These are phyloP conservation scores for Calephelis perditalis DNA, from an alignment of 2,888 invertebrate species.

Conservation along the genomic window DNA sequence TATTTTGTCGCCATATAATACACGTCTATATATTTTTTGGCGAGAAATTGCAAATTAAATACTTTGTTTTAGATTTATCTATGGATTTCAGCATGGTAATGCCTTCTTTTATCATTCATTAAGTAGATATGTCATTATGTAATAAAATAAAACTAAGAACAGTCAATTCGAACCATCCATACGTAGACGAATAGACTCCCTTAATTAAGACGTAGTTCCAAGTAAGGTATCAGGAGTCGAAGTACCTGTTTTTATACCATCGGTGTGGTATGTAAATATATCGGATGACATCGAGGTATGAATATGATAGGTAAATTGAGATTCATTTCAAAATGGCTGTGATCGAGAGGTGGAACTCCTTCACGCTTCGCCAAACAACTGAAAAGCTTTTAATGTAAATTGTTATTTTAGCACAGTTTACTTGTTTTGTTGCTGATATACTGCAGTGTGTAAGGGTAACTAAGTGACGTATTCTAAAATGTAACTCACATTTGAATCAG, in stretches of 20 bases:
- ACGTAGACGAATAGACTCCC: constrained; percentile 1
- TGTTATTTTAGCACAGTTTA: constrained; percentile 9
- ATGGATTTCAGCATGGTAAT: too few relatives aligned
- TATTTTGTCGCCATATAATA: too few relatives aligned
- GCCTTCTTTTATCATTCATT: too few relatives aligned
- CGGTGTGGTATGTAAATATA: constrained; percentile 18
- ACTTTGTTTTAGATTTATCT: too few relatives aligned
- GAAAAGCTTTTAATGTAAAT: constrained; percentile 11
- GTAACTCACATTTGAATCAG: too few relatives aligned
- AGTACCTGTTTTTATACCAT: constrained; percentile 13
- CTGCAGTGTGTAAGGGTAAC: neutral
- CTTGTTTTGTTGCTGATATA: neutral
- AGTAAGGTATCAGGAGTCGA: constrained; percentile 8
- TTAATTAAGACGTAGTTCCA: neutral
- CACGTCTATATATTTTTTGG: too few relatives aligned
- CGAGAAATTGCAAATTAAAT: too few relatives aligned
- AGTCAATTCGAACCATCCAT: too few relatives aligned
- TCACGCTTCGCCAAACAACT: constrained; percentile 42
- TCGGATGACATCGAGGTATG: constrained; percentile 15
- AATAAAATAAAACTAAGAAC: too few relatives aligned
- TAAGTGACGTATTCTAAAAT: too few relatives aligned
- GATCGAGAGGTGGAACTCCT: constrained; percentile 44
- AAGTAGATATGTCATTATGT: too few relatives aligned
- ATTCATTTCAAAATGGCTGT: constrained; percentile 55
- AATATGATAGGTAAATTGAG: constrained; percentile 42